Percentiles rank a stretch among this genome's conserved stretches.
These are phyloP conservation scores for Miniopterus natalensis DNA, from an alignment of 2,113 vertebrate genomes.

Conservation along the genomic window DNA sequence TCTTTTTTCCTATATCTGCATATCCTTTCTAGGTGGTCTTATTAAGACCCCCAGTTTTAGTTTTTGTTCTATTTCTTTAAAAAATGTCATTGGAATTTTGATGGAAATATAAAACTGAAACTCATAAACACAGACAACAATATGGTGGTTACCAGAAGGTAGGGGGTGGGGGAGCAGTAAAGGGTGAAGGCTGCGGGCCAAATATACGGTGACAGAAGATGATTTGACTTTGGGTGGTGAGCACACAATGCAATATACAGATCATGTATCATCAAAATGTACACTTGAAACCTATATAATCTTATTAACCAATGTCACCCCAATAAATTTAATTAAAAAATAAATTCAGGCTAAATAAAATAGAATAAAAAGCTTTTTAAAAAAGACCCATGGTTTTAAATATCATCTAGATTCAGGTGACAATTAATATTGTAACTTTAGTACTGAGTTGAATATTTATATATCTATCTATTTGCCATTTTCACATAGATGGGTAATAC, in stretches of 20 bases:
- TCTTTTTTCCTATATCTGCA: not conserved
- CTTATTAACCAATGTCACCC: not conserved
- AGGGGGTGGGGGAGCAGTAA: not conserved
- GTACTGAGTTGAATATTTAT: slow-evolving; percentile 2
- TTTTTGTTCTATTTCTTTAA: not conserved
- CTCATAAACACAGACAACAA: not conserved
- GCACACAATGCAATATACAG: not conserved
- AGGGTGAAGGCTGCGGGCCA: not conserved
- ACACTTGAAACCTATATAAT: not conserved
- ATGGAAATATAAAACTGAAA: not conserved
- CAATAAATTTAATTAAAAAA: not conserved
- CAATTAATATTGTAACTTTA: not conserved
- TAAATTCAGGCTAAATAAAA: not conserved
- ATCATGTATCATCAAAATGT: not conserved
- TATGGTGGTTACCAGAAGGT: not conserved
- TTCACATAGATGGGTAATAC: not conserved
- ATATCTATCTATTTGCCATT: not conserved
- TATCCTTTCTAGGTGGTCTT: not conserved
- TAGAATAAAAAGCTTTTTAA: not conserved
- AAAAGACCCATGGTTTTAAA: not conserved
- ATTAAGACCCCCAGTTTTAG: not conserved
- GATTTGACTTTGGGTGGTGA: not conserved
- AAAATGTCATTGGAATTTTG: not conserved
- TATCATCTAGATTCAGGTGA: not conserved
- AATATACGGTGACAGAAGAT: not conserved